Evolutionary conservation across 2,888 invertebrate species (phyloP), one percentile per base, ranked within the genome.

Genomic region (Caenorhabditis sp.): DNA sequence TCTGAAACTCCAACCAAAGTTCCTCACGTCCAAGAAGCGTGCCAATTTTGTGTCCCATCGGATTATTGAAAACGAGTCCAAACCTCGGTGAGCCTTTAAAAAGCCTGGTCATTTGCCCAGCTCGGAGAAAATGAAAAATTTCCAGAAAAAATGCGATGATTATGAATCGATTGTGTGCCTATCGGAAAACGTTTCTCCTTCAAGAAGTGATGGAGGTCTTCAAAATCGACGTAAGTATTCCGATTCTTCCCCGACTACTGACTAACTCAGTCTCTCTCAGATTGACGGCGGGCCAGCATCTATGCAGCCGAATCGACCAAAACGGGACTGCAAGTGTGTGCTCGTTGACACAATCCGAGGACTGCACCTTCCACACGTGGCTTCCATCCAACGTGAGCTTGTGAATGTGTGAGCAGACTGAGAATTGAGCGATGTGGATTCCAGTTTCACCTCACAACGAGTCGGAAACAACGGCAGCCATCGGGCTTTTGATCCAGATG

Each of bases 401-500:
- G 22, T 32, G n/a, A 9, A 37, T 6, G 20, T 37, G 7, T 6
- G 17, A 13, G 26, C 58, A 32, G 48, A 20, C 6, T 17, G 22
- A 27, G 32, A n/a, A 17, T 11, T 43, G 46, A 24, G 2, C 20
- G 9, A 24, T 6, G 7, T 26, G 9, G 7, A 27, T 53, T 70
- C 26, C 35, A 75, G 66, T 82, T 80, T 26, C 81, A 90, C 93
- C 93, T 86, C 91, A 92, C 73, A 92, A 92, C 48, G 93, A 94
- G 76, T 91, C 92, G 20, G 93, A 92, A 90, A 91, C 95, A 61
- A 93, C 95, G 0, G 94, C 95, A n/a, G 94, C 95, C 0, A 91
- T 95, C 2, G 95, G 96, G 7, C 94, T 93, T 89, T 93, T 94
- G 9, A 93, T 94, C 15, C 96, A 96, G 88, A 92, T 94, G 15